These are phyloP conservation scores for Hartigia nigra DNA, from an alignment of 2,888 invertebrate genomes.

Conservation along the genomic window DNA sequence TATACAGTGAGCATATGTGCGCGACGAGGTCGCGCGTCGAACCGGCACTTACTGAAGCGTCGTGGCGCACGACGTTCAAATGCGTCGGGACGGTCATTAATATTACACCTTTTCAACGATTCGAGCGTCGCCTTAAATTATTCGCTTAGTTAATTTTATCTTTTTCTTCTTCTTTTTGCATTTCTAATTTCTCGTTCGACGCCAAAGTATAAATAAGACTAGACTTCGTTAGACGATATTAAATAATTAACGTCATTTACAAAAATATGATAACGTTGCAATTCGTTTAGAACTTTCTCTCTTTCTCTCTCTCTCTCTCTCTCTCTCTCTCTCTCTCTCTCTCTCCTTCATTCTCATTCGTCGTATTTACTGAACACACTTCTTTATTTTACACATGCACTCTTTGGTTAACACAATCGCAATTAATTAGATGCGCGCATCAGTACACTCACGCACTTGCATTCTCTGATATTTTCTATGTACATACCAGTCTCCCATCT, in stretches of 20 bases:
- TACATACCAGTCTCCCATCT: slow-evolving; percentile 56
- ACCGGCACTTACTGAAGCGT: neutral
- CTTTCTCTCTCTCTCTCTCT: slow-evolving; percentile 8
- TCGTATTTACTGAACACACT: neutral
- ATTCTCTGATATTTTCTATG: slow-evolving; percentile 18
- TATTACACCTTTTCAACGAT: neutral
- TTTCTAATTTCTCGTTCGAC: neutral
- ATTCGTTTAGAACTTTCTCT: slow-evolving; percentile 27
- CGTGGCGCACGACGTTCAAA: neutral
- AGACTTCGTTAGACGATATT: slow-evolving; percentile 49
- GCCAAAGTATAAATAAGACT: slow-evolving; percentile 49
- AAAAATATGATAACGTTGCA: slow-evolving; percentile 30
- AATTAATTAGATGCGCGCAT: slow-evolving; percentile 13
- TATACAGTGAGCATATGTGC: slow-evolving; percentile 49
- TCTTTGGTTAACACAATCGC: slow-evolving; percentile 55
- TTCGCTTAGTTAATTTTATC: neutral
- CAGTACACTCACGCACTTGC: neutral
- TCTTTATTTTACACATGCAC: slow-evolving; percentile 20
- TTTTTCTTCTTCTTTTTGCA: neutral
- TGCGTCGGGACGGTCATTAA: neutral
- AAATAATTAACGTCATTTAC: slow-evolving; percentile 36
- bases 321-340: slow-evolving; percentile 4
- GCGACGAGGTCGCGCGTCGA: slow-evolving; percentile 32
- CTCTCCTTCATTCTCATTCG: neutral
- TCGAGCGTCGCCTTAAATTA: neutral